Percentiles rank a stretch among this genome's conserved stretches.
Evolutionary conservation across 2,888 invertebrate species (phyloP).

Genomic region (Linnaemya vulpina): DNA sequence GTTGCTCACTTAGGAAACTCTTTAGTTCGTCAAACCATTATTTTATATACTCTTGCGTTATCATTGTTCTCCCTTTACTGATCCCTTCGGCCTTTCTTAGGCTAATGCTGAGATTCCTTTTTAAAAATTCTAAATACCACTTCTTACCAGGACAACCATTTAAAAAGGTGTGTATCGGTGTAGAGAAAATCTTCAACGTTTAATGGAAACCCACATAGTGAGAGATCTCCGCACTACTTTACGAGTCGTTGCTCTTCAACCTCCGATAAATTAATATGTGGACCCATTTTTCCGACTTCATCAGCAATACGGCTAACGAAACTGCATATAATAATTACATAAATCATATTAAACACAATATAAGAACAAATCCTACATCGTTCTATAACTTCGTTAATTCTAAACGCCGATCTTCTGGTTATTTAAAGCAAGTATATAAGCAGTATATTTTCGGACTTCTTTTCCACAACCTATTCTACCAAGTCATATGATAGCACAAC

Average conservation of each 20-base stretch:
- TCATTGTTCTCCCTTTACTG: conserved; percentile 35
- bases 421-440: too few species aligned
- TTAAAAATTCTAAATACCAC: conserved; percentile 41
- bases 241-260: neutral
- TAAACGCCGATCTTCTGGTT: too few species aligned
- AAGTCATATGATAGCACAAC: too few species aligned
- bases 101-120: conserved; percentile 1
- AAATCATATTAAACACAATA: too few species aligned
- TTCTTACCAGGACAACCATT: conserved; percentile 48
- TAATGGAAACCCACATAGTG: conserved; percentile 6
- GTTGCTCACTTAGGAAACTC: conserved; percentile 2
- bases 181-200: conserved; percentile 30
- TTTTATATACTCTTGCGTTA: conserved; percentile 42
- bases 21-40: conserved; percentile 48
- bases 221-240: neutral
- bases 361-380: too few species aligned
- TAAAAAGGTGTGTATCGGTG: conserved; percentile 34
- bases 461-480: too few species aligned
- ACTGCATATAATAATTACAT: too few species aligned
- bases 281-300: neutral
- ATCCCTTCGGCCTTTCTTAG: conserved; percentile 20
- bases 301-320: neutral
- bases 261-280: neutral
- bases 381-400: too few species aligned
- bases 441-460: too few species aligned